phyloP scores from a whole-genome alignment of 2,888 invertebrate species.

The Apamea epomidion region DNA sequence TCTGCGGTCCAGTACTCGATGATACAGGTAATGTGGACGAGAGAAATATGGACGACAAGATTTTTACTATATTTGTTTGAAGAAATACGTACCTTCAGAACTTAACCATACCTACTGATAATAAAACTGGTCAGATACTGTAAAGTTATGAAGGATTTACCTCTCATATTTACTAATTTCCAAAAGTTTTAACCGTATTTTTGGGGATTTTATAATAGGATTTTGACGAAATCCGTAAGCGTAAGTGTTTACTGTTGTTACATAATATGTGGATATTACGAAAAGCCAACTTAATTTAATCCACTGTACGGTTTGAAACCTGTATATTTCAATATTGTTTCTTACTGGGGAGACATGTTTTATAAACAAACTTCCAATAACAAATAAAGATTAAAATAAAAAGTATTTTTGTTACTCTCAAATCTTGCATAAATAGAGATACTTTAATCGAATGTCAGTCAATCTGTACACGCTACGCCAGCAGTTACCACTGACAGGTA shows the following conservation, averaged over 20 bases:
- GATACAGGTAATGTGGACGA: neutral
- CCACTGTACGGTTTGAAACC: neutral
- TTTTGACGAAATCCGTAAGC: too few relatives aligned
- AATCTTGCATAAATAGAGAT: constrained; percentile 42
- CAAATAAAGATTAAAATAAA: neutral
- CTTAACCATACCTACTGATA: too few relatives aligned
- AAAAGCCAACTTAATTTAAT: neutral
- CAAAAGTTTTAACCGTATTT: too few relatives aligned
- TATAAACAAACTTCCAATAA: neutral
- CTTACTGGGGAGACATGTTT: neutral
- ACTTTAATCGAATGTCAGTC: constrained; percentile 65
- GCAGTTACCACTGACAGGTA: constrained; percentile 51
- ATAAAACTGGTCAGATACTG: neutral
- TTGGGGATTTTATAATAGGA: too few relatives aligned
- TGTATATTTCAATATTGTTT: neutral
- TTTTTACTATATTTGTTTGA: neutral
- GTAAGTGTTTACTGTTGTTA: too few relatives aligned
- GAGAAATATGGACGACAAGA: neutral
- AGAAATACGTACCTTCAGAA: too few relatives aligned
- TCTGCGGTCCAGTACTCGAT: neutral
- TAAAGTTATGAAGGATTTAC: neutral
- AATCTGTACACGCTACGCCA: constrained; percentile 39
- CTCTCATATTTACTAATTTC: neutral
- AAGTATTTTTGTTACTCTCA: constrained; percentile 11
- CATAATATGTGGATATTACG: neutral